These are phyloP conservation scores for Incurvaria masculella DNA, from an alignment of 2,888 invertebrate species.

Conservation along the genomic window DNA sequence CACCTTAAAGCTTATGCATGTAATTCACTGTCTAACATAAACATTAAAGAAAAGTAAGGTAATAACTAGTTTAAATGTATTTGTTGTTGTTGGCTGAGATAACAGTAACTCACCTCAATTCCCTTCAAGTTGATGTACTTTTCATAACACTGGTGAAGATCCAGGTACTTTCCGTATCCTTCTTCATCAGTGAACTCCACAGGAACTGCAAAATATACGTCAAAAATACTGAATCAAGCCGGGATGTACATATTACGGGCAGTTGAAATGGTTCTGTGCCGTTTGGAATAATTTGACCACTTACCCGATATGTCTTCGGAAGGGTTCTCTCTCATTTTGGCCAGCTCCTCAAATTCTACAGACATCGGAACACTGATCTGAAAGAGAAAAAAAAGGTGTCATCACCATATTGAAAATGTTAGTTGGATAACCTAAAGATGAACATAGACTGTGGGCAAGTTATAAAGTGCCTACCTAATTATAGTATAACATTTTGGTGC, in stretches of 20 bases:
- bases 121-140: slow-evolving; percentile 96
- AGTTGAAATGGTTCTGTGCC: too few relatives aligned
- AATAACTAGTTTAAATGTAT: too few relatives aligned
- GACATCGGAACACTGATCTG: slow-evolving; percentile 94
- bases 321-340: slow-evolving; percentile 85
- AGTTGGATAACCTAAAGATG: too few relatives aligned
- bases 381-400: slow-evolving; percentile 16
- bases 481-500: too few relatives aligned
- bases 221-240: too few relatives aligned
- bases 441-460: too few relatives aligned
- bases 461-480: too few relatives aligned
- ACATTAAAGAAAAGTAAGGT: too few relatives aligned
- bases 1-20: too few relatives aligned
- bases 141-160: slow-evolving; percentile 94
- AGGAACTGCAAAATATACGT: slow-evolving; percentile 54
- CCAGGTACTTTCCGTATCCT: slow-evolving; percentile 97
- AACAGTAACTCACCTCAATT: slow-evolving; percentile 65
- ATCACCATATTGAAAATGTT: neutral
- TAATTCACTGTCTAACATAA: too few relatives aligned
- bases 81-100: neutral
- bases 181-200: slow-evolving; percentile 99
- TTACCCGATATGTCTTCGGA: slow-evolving; percentile 75
- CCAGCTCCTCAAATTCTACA: slow-evolving; percentile 94
- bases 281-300: too few relatives aligned
- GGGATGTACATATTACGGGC: too few relatives aligned